Evolutionary conservation across 2,113 vertebrate genomes (phyloP), one percentile per base, ranked within the genome.

Genomic region (Hippoglossus stenolepis): DNA sequence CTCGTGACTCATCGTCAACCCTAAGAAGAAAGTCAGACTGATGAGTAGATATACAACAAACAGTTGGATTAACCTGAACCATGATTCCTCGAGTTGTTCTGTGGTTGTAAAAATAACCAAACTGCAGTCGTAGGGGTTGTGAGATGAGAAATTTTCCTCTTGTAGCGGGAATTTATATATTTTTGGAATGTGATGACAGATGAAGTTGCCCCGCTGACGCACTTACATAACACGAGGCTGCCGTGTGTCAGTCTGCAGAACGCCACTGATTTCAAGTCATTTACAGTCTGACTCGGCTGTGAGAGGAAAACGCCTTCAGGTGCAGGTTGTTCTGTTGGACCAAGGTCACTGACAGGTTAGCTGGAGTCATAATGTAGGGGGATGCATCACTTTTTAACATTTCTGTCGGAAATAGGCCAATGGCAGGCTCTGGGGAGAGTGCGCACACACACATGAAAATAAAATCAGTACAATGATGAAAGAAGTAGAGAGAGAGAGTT

Each of bases 301-400:
- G 61, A 73, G 63, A 0, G 3, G 26, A 72, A 20, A 71, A 57
- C 5, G 43, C 73, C 65, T 82, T 74, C 23, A 77, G 75, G 70
- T 85, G 53, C 5, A 54, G 66, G 43, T 65, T 47, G 75, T 77
- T 77, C 49, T 74, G 65, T 70, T 31, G 57, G 58, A 57, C 62
- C 79, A 85, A 87, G 83, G 86, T 90, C 80, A 68, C n/a, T 65
- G 65, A 85, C 77, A 79, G 84, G 84, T 88, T 61, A 82, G 82
- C 65, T 14, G 59, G 65, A 79, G 68, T 57, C 58, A 63, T 15
- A 56, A 20, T 10, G 18, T 12, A 24, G 38, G 24, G 57, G 35
- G 14, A 80, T 75, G 72, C 60, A 58, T 75, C 63, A 70, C 57
- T 43, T 61, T 65, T 67, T 65, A 79, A 65, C 67, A 77, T 87